Base-by-base conservation (phyloP, 1,140 invertebrate genomes). In the Achatina immaculata region DNA sequence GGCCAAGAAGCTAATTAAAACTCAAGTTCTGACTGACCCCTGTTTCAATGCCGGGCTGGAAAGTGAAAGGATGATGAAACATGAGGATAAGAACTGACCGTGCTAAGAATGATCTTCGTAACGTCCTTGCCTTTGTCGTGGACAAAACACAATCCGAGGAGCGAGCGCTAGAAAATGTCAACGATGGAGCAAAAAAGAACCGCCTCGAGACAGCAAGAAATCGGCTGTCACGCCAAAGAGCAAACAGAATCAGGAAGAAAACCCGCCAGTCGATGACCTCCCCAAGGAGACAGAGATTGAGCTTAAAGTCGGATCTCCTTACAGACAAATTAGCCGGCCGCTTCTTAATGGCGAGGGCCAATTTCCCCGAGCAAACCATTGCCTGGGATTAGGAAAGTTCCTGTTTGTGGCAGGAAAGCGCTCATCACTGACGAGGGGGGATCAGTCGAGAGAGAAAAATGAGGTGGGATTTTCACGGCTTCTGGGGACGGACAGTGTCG, bases 301-400 rank as follows among this genome's bases (percentile, higher is more conserved):
- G 58, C 58, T 62, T 62, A 62, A 14, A 28, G 16, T 62, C 58
- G 58, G 58, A 62, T 62, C 58, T 28, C 58, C 58, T 62, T 62
- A 62, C 58, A 6, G 58, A 62, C 58, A 62, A 62, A 62, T 62
- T 62, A 62, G 58, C 58, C 58, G 31, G 31, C 16, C 58, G 9
- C 58, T 16, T 62, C 58, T 62, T 62, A 62, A 62, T 62, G 58
- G 58, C 58, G 19, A 62, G n/a, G 58, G 58, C 58, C 58, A 62
- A 62, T 62, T 62, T 62, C 28, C n/a, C 4, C 58, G 28, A 62
- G 28, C n/a, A 62, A 62, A 62, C 48, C 58, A 62, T 28, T 28
- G 58, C 58, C 58, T 62, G 58, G 31, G 31, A 62, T 62, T 62
- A 62, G n/a, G 31, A 28, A 62, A 62, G 58, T 62, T 62, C 31